These are phyloP conservation scores for Mustela nigripes DNA, from an alignment of 2,113 vertebrate genomes.

Conservation along the genomic window DNA sequence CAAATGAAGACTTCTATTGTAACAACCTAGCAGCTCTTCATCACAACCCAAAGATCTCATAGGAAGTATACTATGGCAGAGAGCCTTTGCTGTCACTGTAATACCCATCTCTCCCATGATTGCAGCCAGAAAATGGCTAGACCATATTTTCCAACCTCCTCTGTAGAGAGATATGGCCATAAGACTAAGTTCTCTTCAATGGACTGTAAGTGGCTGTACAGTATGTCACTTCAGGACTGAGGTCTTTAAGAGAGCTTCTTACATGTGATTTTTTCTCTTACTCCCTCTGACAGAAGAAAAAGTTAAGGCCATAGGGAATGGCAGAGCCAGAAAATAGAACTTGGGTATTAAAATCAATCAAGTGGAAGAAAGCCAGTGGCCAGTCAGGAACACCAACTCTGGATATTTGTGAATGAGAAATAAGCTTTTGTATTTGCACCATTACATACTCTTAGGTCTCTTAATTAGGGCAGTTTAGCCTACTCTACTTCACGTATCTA, in stretches of 20 bases:
- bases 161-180: not conserved
- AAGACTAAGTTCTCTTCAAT: not conserved
- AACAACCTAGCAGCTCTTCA: not conserved
- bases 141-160: not conserved
- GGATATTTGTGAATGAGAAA: not conserved
- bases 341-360: not conserved
- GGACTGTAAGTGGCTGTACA: not conserved
- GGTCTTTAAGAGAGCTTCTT: not conserved
- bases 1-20: not conserved
- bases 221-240: not conserved
- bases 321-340: not conserved
- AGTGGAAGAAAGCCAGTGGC: not conserved
- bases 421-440: not conserved
- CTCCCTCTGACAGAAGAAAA: not conserved
- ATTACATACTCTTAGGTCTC: not conserved
- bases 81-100: not conserved
- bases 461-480: not conserved
- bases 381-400: not conserved
- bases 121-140: not conserved
- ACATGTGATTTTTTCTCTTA: not conserved
- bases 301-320: not conserved
- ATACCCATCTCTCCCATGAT: not conserved
- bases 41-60: not conserved
- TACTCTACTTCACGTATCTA: not conserved
- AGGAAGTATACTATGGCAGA: not conserved